Conservation (phyloP, 1,140 invertebrate genomes). For the Brachionus asplanchnoidis region DNA sequence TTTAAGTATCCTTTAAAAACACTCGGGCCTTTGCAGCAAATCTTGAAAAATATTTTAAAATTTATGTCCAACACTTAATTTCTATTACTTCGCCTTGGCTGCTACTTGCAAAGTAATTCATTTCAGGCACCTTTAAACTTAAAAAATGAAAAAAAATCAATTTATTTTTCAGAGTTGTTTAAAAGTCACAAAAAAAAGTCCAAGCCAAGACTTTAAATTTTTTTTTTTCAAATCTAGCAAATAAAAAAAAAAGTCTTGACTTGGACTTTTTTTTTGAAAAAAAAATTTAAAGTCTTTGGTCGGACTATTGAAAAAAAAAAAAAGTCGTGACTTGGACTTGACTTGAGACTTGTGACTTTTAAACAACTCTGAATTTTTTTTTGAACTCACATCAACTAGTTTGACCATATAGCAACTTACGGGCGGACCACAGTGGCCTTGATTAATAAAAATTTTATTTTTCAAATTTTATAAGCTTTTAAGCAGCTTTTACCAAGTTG, state of each 20-base stretch:
- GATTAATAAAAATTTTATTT: constrained; percentile 56
- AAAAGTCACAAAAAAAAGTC: too few species aligned
- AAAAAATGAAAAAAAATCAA: not conserved
- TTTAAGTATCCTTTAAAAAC: constrained; percentile 68
- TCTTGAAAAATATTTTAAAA: constrained; percentile 44
- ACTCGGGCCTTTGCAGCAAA: constrained; percentile 82
- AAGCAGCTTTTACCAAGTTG: not conserved
- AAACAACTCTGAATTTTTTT: too few species aligned
- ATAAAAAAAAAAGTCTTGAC: too few species aligned
- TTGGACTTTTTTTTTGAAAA: too few species aligned
- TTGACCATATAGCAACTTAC: constrained; percentile 85
- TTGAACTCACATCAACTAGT: constrained; percentile 69
- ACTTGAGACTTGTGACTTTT: too few species aligned
- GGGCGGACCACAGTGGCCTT: constrained; percentile 83
- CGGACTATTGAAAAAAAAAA: too few species aligned
- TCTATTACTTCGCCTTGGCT: constrained; percentile 51
- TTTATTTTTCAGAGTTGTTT: too few species aligned
- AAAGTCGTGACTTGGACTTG: too few species aligned
- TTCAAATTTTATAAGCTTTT: not conserved
- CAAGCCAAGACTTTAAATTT: too few species aligned
- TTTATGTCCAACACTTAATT: not conserved
- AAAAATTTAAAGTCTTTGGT: too few species aligned
- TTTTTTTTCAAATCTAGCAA: too few species aligned
- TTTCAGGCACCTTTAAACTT: constrained; percentile 69
- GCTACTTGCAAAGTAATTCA: constrained; percentile 80